Evolutionary conservation across 2,888 invertebrate species (phyloP).

Genomic region (Drosophila infuscata): DNA sequence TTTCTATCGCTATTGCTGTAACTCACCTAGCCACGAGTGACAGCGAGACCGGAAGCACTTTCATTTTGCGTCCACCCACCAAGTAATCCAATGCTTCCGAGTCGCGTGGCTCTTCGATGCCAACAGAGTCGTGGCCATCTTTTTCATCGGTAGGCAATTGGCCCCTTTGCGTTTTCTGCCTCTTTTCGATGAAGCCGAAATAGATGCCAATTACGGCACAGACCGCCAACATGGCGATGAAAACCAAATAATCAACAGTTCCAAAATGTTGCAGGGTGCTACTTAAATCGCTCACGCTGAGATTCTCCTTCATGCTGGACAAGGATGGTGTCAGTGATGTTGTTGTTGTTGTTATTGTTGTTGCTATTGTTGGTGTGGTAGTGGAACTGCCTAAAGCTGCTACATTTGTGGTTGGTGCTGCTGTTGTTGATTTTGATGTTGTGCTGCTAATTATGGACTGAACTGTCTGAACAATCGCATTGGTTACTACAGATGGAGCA

Average conservation of each 20-base stretch:
- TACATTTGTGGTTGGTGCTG: conserved; percentile 33
- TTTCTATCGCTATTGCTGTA: conserved; percentile 23
- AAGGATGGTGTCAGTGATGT: conserved; percentile 14
- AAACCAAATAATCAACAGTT: conserved; percentile 91
- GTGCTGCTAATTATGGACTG: conserved; percentile 75
- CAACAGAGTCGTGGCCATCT: conserved; percentile 55
- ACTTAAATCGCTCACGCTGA: conserved; percentile 83
- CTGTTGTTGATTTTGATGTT: conserved; percentile 45
- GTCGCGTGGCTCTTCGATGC: conserved; percentile 72
- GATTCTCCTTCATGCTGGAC: conserved; percentile 43
- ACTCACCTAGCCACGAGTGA: conserved; percentile 93
- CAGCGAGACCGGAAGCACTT: conserved; percentile 92
- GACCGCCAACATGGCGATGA: conserved; percentile 90
- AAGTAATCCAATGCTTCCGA: conserved; percentile 89
- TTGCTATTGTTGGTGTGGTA: neutral
- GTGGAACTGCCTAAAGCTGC: conserved; percentile 4
- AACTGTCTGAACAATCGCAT: conserved; percentile 65
- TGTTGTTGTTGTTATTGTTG: conserved; percentile 1
- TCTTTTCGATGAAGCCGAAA: conserved; percentile 91
- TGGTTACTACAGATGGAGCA: conserved; percentile 39
- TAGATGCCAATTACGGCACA: conserved; percentile 93
- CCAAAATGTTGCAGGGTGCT: conserved; percentile 88
- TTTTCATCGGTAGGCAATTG: conserved; percentile 53
- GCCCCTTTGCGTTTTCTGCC: conserved; percentile 59
- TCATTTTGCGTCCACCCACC: conserved; percentile 93